A percentile compares a stretch with the other conserved stretches of the same genome.
Conservation (phyloP, 2,113 vertebrate species). For the Sceloporus tristichus region DNA sequence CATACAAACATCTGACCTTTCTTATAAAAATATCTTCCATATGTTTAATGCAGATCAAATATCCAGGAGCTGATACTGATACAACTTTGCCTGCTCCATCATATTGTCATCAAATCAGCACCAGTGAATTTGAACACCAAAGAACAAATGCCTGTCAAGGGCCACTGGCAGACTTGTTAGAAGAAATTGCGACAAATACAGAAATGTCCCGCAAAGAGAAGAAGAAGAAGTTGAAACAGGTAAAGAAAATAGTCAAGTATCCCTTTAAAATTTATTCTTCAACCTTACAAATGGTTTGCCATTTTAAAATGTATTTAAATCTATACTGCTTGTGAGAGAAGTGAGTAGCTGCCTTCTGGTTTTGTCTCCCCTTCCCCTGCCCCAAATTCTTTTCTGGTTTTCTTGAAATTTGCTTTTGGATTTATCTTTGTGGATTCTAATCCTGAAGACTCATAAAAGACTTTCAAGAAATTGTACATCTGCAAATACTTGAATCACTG, state of each 20-base stretch:
- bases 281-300: not conserved
- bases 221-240: constrained; percentile 88
- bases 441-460: not conserved
- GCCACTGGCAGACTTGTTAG: constrained; percentile 80
- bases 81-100: constrained; percentile 71
- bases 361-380: not conserved
- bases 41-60: constrained; percentile 80
- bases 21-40: not conserved
- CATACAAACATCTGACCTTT: not conserved
- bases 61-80: constrained; percentile 82
- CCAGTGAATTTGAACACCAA: constrained; percentile 84
- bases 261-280: not conserved
- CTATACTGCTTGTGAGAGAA: not conserved
- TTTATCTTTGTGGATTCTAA: not conserved
- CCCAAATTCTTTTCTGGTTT: not conserved
- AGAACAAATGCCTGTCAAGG: constrained; percentile 75
- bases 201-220: constrained; percentile 85
- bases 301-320: not conserved
- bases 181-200: constrained; percentile 82
- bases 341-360: not conserved
- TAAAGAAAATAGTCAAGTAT: constrained; percentile 58
- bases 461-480: not conserved
- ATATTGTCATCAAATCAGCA: constrained; percentile 80
- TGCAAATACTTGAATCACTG: not conserved
- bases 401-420: not conserved